phyloP scores from a whole-genome alignment of 2,113 vertebrate species.

The Odontesthes bonariensis region DNA sequence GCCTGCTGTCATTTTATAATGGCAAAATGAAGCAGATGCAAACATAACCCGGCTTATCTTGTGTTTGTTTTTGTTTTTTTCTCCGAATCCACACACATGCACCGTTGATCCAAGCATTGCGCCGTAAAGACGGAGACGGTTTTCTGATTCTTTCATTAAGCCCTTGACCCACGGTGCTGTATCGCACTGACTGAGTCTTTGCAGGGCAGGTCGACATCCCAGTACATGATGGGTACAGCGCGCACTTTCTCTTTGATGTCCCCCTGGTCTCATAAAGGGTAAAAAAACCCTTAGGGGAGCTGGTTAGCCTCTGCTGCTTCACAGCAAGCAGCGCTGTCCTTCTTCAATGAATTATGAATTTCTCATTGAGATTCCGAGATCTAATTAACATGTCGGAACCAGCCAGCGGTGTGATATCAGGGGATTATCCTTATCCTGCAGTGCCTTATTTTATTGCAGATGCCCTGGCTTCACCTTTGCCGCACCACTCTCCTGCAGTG shows the following conservation, averaged over 20 bases:
- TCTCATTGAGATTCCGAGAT: slow-evolving; percentile 72
- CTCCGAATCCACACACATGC: slow-evolving; percentile 24
- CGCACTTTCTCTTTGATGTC: slow-evolving; percentile 49
- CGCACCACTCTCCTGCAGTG: slow-evolving; percentile 19
- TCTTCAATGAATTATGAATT: slow-evolving; percentile 76
- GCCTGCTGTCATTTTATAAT: slow-evolving; percentile 24
- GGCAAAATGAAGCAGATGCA: slow-evolving; percentile 20
- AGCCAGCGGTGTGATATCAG: slow-evolving; percentile 30
- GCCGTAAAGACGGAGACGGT: slow-evolving; percentile 55
- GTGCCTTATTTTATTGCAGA: slow-evolving; percentile 31
- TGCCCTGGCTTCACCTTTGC: slow-evolving; percentile 48
- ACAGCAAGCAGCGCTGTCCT: slow-evolving; percentile 33
- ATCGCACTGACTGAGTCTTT: slow-evolving; percentile 20
- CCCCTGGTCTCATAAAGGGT: slow-evolving; percentile 45
- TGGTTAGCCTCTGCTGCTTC: slow-evolving; percentile 37
- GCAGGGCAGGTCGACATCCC: slow-evolving; percentile 43
- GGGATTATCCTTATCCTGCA: slow-evolving; percentile 55
- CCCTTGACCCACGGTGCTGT: slow-evolving; percentile 41
- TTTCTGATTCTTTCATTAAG: slow-evolving; percentile 61
- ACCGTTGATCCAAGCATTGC: slow-evolving; percentile 33
- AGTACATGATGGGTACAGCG: slow-evolving; percentile 51
- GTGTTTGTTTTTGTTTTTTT: slow-evolving; percentile 43
- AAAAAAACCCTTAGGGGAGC: slow-evolving; percentile 45
- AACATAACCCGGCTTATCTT: slow-evolving; percentile 46
- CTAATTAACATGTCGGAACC: slow-evolving; percentile 72